Conservation (phyloP, 92 coral and sea anemone genomes). For the Muricea muricata region DNA sequence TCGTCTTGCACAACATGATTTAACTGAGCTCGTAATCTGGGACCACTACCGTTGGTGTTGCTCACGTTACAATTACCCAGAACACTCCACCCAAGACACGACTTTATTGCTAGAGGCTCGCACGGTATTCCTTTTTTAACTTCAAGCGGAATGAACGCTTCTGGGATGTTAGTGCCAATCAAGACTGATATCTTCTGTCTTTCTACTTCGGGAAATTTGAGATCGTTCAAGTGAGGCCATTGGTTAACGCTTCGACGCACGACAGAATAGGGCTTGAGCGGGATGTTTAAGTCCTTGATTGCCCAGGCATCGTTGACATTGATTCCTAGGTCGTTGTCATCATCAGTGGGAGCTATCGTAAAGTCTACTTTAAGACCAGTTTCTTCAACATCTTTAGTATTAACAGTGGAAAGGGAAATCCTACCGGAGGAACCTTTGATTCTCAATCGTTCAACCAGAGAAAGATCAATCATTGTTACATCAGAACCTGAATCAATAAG, state of each 20-base stretch:
- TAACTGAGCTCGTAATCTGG: slow-evolving; percentile 2
- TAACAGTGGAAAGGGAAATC: slow-evolving; percentile 56
- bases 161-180: slow-evolving; percentile 65
- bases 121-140: slow-evolving; percentile 50
- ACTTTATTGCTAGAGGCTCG: slow-evolving; percentile 28
- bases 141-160: slow-evolving; percentile 68
- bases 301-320: slow-evolving; percentile 66
- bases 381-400: slow-evolving; percentile 23
- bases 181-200: slow-evolving; percentile 65
- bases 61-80: not conserved
- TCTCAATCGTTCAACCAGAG: slow-evolving; percentile 34
- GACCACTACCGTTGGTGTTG: not conserved
- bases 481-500: slow-evolving; percentile 65
- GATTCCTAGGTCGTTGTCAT: slow-evolving; percentile 31
- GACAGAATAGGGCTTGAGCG: slow-evolving; percentile 52
- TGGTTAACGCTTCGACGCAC: slow-evolving; percentile 30
- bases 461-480: slow-evolving; percentile 60
- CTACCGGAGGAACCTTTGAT: slow-evolving; percentile 53
- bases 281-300: slow-evolving; percentile 65
- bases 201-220: slow-evolving; percentile 65
- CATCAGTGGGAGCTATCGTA: slow-evolving; percentile 47
- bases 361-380: slow-evolving; percentile 56
- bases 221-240: slow-evolving; percentile 67
- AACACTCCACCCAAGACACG: slow-evolving; percentile 31
- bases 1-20: slow-evolving; percentile 49